Conservation (phyloP, 1,140 invertebrate genomes). For the Chironomus striatipennis region DNA sequence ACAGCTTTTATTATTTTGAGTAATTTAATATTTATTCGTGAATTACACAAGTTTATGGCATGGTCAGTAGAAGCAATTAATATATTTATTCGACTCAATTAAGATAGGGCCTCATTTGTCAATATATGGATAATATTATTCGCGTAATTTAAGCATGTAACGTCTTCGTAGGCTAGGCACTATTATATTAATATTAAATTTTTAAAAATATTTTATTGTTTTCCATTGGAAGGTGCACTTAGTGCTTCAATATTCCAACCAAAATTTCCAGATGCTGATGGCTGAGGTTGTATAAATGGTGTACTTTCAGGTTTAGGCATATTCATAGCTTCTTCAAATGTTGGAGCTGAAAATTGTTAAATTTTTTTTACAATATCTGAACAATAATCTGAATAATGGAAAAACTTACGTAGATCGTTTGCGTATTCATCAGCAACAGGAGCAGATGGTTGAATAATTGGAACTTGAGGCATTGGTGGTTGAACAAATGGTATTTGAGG, state of each 20-base stretch:
- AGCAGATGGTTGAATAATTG: background rate
- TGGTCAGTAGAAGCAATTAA: too few relatives aligned
- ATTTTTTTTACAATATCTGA: background rate
- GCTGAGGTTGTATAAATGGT: background rate
- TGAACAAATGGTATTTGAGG: background rate
- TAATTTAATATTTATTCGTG: too few relatives aligned
- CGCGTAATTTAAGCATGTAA: too few relatives aligned
- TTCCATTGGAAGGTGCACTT: background rate
- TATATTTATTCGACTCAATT: too few relatives aligned
- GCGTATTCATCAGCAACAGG: background rate
- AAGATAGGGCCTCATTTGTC: too few relatives aligned
- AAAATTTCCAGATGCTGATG: background rate
- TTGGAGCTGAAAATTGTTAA: background rate
- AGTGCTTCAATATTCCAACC: background rate
- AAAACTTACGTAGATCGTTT: background rate
- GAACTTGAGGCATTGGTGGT: background rate
- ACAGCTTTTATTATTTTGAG: too few relatives aligned
- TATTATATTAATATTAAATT: too few relatives aligned
- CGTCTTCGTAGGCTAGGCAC: too few relatives aligned
- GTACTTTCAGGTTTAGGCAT: background rate
- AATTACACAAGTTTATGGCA: too few relatives aligned
- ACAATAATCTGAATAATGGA: background rate
- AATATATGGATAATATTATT: too few relatives aligned
- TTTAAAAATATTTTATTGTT: background rate
- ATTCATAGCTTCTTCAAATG: background rate